Evolutionary conservation across 2,113 vertebrate species (phyloP).

Genomic region (Pygoscelis adeliae): DNA sequence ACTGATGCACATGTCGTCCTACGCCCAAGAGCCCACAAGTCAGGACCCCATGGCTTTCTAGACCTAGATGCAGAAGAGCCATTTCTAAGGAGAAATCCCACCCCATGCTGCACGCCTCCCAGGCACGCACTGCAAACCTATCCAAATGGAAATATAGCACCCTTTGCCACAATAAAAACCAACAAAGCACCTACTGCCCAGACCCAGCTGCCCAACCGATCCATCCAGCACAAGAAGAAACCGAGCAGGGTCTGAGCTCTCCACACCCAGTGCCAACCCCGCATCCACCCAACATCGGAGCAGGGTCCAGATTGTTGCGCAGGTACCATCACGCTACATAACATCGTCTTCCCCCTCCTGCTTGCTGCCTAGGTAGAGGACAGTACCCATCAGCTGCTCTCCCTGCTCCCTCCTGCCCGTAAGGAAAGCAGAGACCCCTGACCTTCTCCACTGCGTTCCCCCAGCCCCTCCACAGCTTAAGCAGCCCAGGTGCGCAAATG

Average conservation of each 20-base stretch:
- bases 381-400: background rate
- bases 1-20: background rate
- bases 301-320: background rate
- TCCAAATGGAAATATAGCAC: background rate
- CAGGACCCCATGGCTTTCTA: background rate
- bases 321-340: background rate
- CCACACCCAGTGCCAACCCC: background rate
- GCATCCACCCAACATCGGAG: background rate
- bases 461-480: constrained; percentile 62
- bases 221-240: background rate
- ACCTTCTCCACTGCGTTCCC: constrained; percentile 8
- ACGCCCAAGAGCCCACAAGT: background rate
- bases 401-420: background rate
- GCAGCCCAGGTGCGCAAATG: constrained; percentile 79
- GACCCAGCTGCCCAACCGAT: fast-evolving
- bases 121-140: fast-evolving
- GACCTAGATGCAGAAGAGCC: background rate
- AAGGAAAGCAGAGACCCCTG: constrained; percentile 30
- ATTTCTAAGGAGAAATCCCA: background rate
- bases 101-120: background rate
- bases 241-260: fast-evolving
- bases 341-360: background rate
- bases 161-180: background rate
- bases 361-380: background rate
- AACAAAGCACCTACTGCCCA: background rate